Base-by-base conservation (phyloP, 2,113 vertebrate genomes). In the Micronycteris hirsuta region DNA sequence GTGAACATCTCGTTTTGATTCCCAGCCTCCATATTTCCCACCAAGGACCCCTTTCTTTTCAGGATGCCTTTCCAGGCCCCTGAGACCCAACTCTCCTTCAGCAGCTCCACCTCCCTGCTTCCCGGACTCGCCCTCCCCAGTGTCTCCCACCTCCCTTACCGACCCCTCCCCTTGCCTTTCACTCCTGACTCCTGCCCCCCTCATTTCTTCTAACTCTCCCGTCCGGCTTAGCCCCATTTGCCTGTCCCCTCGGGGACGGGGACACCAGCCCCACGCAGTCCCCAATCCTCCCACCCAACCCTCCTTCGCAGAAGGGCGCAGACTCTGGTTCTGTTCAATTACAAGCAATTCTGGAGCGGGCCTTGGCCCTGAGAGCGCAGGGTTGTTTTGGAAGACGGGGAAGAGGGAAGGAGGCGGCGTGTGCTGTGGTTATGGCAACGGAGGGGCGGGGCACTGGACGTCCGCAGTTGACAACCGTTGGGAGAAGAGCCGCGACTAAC, bases 341-440 rank as follows among this genome's bases (percentile, higher is more conserved):
- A 81, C 77, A 56, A 87, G 76, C 77, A 52, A 41, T 38, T 49
- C 19, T 12, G 76, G 24, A 85, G 91, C 90, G 80, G 89, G 26
- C 67, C 49, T 47, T 22, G 31, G 74, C 33, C 45, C 52, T 10
- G 7, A 68, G 74, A 22, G 20, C 14, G 45, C 58, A 68, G 17
- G 77, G 22, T 2, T 68, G 88, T 47, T 73, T 43, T 4, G 67
- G 20, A 94, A 86, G 65, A 68, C 12, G 31, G 33, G 3, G 10
- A 5, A 24, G 20, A 3, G 41, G 20, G 22, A 28, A 31, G 63
- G n/a, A 33, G 7, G 45, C 49, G 17, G 81, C 67, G 96, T 96
- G 77, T 94, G 83, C 45, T 33, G 97, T 49, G 95, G 95, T 81
- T 89, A 96, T 90, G 74, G 95, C 81, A 89, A 97, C 95, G 16